phyloP scores from a whole-genome alignment of 2,113 vertebrate species.

The Hippocampus barbouri region DNA sequence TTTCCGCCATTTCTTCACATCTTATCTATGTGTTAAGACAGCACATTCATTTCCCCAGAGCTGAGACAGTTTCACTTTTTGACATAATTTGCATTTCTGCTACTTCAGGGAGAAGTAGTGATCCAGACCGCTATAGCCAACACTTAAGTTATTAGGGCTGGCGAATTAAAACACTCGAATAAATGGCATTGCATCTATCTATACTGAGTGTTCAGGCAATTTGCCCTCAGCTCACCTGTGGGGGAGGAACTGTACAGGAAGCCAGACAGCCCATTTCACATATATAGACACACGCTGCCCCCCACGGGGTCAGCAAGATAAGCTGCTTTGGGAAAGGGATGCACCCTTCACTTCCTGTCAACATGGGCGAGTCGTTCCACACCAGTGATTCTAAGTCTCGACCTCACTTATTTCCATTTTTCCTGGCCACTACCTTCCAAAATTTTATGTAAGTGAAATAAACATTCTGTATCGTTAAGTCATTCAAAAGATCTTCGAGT shows the following conservation, averaged over 20 bases:
- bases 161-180: neutral
- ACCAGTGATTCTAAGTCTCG: conserved; percentile 42
- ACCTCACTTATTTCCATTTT: neutral
- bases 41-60: neutral
- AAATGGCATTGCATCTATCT: neutral
- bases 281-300: conserved; percentile 26
- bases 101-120: neutral
- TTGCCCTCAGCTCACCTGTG: conserved; percentile 27
- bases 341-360: conserved; percentile 64
- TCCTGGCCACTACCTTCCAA: conserved; percentile 1
- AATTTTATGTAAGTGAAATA: neutral
- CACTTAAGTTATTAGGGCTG: neutral
- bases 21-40: neutral
- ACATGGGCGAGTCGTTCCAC: conserved; percentile 45
- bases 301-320: conserved; percentile 52
- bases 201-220: neutral
- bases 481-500: neutral
- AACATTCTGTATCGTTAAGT: no score
- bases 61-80: neutral
- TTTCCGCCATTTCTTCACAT: conserved; percentile 2
- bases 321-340: conserved; percentile 46
- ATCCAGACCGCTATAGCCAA: neutral
- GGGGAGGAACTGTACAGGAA: conserved; percentile 13
- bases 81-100: no score
- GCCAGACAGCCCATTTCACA: conserved; percentile 9